Base-by-base conservation (phyloP, 1,140 invertebrate genomes). In the Artemia franciscana region DNA sequence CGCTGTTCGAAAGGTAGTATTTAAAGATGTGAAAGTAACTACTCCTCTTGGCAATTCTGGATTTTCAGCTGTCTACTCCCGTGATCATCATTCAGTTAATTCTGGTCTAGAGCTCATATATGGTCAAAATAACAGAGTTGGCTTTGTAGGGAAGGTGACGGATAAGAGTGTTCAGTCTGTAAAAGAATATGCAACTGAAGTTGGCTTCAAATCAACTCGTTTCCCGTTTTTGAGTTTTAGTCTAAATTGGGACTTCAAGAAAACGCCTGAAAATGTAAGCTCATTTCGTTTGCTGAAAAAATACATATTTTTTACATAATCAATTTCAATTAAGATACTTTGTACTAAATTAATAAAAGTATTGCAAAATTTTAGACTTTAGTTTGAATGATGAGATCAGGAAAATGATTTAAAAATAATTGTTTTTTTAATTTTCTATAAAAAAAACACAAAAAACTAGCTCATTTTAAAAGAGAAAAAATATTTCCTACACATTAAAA, bases 201-300 rank as follows among this genome's bases (percentile, higher is more conserved):
- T 64, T 26, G 26, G 26, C 21, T 64, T 61, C 60, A 61, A 64
- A 27, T 62, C 60, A 2, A 64, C 61, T 5, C 39, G 63, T 15
- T 64, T 64, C 63, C 63, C 63, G 24, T 66, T 82, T 66, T 79
- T 79, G 0, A 75, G 76, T 59, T 71, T 79, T 51, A 81, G 77
- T 23, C 5, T 80, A 3, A 69, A 77, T 2, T 78, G 74, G 65
- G 73, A 77, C 12, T 66, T 73, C 5, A 71, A 74, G 24, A 67
- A 60, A 23, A 62, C 67, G 4, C 57, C 66, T 26, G 18, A 64
- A 67, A 3, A 70, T 4, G 67, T 75, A 4, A 65, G 67, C 26
- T 7, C 63, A 27, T 24, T 21, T 26, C 18, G n/a, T n/a, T n/a
- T n/a, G n/a, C n/a, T n/a, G n/a, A n/a, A n/a, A n/a, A n/a, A n/a